phyloP scores from a whole-genome alignment of 2,113 vertebrate species.

The Eptesicus fuscus region DNA sequence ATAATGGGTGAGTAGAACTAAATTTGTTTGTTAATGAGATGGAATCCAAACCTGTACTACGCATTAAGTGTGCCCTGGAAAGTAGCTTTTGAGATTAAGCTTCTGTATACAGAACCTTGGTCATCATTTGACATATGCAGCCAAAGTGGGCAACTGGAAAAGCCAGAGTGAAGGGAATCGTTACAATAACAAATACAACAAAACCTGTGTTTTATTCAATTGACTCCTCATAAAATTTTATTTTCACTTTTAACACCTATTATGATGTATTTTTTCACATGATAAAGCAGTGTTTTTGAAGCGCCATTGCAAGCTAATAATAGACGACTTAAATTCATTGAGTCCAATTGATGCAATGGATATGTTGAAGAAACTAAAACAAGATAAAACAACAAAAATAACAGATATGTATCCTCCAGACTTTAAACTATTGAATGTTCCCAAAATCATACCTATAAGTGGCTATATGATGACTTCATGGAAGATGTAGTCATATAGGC shows the following conservation, averaged over 20 bases:
- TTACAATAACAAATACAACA: background rate
- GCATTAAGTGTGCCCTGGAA: too few relatives aligned
- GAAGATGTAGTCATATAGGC: constrained; percentile 71
- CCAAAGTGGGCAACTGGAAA: constrained; percentile 34
- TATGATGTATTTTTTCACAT: constrained; percentile 86
- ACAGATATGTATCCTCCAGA: constrained; percentile 85
- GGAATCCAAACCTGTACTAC: constrained; percentile 56
- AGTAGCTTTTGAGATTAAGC: too few relatives aligned
- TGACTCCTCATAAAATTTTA: constrained; percentile 88
- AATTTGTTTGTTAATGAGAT: constrained; percentile 91
- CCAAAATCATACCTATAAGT: constrained; percentile 83
- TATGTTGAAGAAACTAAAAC: constrained; percentile 80
- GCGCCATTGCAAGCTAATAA: constrained; percentile 84
- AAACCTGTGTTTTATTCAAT: constrained; percentile 88
- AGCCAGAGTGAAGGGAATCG: constrained; percentile 59
- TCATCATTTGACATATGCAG: constrained; percentile 85
- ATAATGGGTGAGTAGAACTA: constrained; percentile 91
- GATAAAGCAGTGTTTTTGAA: constrained; percentile 93
- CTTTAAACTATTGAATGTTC: constrained; percentile 88
- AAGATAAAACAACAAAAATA: constrained; percentile 77
- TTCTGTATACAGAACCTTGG: constrained; percentile 78
- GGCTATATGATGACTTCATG: constrained; percentile 86
- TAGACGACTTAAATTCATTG: constrained; percentile 88
- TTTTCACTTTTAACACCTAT: constrained; percentile 87
- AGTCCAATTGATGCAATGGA: constrained; percentile 78